Base-by-base conservation (phyloP, 2,888 invertebrate species). In the Leucophenga montana region DNA sequence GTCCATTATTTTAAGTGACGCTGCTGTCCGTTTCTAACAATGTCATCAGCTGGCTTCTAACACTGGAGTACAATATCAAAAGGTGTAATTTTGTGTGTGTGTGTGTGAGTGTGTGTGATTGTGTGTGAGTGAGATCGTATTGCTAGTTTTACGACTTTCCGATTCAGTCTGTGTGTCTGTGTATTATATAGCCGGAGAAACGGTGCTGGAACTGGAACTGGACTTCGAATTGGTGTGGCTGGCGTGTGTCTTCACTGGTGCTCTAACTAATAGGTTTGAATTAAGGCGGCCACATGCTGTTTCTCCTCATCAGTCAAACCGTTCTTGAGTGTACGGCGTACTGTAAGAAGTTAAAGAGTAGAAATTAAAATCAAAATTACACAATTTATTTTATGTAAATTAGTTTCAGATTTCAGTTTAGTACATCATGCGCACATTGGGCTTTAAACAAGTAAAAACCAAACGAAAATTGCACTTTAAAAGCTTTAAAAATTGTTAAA, bases 261-360 rank as follows among this genome's bases (percentile, higher is more conserved):
- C 71, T 74, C 70, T 69, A 46, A 27, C 77, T 90, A 93, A 90
- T 93, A 93, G 85, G 93, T 92, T 89, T 93, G 93, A 85, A 93
- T 93, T 89, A 92, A 91, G 77, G 93, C 92, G 82, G 94, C 93
- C 80, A 94, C 91, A 88, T 94, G 92, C 88, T 93, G 93, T 88
- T 94, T 92, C 88, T 95, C 95, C 88, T 95, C 95, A 85, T 94
- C 94, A 74, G 93, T 93, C 81, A 95, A 90, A 78, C 95, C 95
- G 88, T 93, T 94, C 87, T 94, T 94, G 84, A 95, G 89, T 74
- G 95, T 95, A 89, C 95, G 92, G 88, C 95, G 92, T 90, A 95
- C 95, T 95, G 90, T 56, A 83, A 82, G 31, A 44, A 22, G 18
- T 66, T 39, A 16, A 16, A 65, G 44, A 18, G 3, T 27, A 1